Evolutionary conservation across 2,113 vertebrate genomes (phyloP).

Genomic region (Oxyruncus cristatus): DNA sequence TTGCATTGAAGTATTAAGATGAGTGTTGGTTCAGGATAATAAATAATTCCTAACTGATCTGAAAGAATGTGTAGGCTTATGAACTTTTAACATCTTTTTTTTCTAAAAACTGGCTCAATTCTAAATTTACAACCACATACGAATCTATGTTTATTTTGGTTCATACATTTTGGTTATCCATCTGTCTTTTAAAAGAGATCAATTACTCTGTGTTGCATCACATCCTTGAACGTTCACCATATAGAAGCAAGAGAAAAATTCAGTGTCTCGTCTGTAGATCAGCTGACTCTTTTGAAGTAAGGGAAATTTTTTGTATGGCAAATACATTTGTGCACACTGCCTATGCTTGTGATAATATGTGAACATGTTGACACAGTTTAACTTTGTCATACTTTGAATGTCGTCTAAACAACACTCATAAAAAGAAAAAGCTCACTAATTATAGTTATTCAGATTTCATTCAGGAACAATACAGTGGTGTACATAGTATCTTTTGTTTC

Average conservation of each 20-base stretch:
- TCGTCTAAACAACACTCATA: conserved; percentile 16
- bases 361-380: background rate
- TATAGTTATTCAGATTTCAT: conserved; percentile 29
- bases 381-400: background rate
- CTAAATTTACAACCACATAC: background rate
- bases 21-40: background rate
- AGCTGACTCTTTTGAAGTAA: background rate
- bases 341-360: background rate
- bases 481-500: conserved; percentile 7
- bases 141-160: background rate
- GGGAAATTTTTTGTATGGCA: background rate
- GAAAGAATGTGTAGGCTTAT: background rate
- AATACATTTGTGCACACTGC: background rate
- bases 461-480: conserved; percentile 25
- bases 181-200: background rate
- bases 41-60: background rate
- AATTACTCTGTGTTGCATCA: background rate
- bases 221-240: background rate
- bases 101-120: background rate
- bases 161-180: too few relatives aligned
- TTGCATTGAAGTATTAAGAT: background rate
- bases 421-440: conserved; percentile 24
- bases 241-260: background rate
- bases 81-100: background rate
- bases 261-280: background rate